Base-by-base conservation (phyloP, 2,797 vertebrate genomes). In the Otus scops region DNA sequence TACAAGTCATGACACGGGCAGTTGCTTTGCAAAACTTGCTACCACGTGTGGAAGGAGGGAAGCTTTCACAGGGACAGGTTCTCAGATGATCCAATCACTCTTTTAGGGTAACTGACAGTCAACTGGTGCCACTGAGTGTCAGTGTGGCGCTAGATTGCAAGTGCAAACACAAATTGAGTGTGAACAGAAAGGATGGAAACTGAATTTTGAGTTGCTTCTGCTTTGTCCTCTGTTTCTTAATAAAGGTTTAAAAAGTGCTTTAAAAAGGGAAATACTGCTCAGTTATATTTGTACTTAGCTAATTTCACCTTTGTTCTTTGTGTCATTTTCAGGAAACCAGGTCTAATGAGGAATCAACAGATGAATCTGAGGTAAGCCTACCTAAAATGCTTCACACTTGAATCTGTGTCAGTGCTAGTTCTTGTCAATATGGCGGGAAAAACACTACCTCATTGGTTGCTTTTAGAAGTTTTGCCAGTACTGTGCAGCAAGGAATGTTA, bases 291-390 rank as follows among this genome's bases (percentile, higher is more conserved):
- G 7, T 48, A 19, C 9, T 45, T 61, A 61, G 30, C 47, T 88
- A 51, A 92, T 81, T 85, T 63, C 21, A 51, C 12, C 8, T 54
- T 74, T 43, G 16, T 84, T 76, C 51, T 93, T 91, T 93, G 36
- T 95, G 19, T 96, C 34, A 53, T 88, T 98, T 98, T 65, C 97
- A 99, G 99, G 98, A 96, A 91, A 97, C 92, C 41, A 98, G 98
- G 85, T 97, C 97, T 93, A 98, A 98, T 95, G 99, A 99, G 71
- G 99, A 99, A 95, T 99, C 98, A 93, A 98, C 99, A 64, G 99
- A 99, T 98, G 99, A 99, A 32, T 99, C 99, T 36, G 99, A 99
- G 99, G 99, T 99, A 99, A 98, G 97, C 6, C n/a, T 82, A 34
- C 27, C 70, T 59, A 68, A 70, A 57, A 43, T 76, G 27, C 43